Conservation (phyloP, 2,113 vertebrate genomes). For the Spilogale gracilis region DNA sequence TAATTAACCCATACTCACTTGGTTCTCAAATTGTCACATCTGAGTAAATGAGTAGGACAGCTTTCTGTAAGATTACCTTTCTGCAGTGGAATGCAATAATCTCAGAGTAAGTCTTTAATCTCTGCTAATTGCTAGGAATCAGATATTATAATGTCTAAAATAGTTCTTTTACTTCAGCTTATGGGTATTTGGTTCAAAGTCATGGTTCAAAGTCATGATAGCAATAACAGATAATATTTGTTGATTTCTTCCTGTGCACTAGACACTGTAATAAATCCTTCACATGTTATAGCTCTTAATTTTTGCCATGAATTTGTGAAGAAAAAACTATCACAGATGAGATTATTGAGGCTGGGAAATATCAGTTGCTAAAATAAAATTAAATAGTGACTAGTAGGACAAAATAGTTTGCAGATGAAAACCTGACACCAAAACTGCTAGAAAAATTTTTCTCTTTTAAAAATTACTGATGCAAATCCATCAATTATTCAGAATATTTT, state of each 20-base stretch:
- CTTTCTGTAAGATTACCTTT: conserved; percentile 39
- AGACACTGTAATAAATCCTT: background rate
- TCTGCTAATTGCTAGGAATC: conserved; percentile 48
- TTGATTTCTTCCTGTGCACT: background rate
- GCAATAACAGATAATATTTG: background rate
- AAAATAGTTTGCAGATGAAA: conserved; percentile 44
- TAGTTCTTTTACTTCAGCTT: background rate
- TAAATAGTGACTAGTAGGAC: background rate
- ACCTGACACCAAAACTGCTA: background rate
- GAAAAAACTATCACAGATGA: background rate
- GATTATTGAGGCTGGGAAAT: background rate
- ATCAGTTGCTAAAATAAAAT: background rate
- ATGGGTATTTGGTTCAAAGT: background rate
- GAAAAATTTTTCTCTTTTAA: background rate
- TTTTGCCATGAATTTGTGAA: background rate
- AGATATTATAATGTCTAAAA: conserved; percentile 20
- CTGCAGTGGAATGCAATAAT: background rate
- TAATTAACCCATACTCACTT: background rate
- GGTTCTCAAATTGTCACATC: conserved; percentile 7
- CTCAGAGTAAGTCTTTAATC: conserved; percentile 23
- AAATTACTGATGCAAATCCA: background rate
- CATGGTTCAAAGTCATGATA: background rate
- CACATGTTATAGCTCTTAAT: background rate
- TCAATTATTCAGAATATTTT: background rate
- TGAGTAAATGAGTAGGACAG: conserved; percentile 6